Conservation (phyloP, 2,797 vertebrate genomes). For the Myotis myotis region DNA sequence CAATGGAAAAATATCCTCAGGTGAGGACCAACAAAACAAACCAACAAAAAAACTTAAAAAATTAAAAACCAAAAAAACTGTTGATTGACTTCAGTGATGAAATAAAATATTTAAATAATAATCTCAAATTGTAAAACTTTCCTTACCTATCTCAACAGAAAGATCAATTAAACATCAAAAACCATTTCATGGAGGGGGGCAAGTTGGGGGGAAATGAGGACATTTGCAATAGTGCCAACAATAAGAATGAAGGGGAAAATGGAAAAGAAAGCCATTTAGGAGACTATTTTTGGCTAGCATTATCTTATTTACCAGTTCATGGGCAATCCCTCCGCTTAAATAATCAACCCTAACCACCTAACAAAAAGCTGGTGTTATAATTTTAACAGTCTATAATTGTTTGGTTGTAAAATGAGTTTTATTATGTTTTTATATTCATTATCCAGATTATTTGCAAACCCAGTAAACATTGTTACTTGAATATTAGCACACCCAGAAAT, state of each 20-base stretch:
- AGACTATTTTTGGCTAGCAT: background rate
- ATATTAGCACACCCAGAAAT: background rate
- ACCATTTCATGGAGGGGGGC: background rate
- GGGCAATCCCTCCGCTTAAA: background rate
- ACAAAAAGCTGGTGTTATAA: background rate
- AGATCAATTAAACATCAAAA: background rate
- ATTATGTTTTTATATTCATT: background rate
- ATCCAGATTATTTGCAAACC: slow-evolving; percentile 2
- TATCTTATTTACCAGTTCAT: background rate
- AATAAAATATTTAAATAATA: background rate
- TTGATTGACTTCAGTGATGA: background rate
- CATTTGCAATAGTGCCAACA: background rate
- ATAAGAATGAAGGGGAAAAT: background rate
- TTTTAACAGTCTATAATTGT: background rate
- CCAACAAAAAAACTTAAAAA: too few species aligned
- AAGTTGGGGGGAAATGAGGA: background rate
- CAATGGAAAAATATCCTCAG: too few species aligned
- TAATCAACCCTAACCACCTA: background rate
- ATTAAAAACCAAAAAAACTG: background rate
- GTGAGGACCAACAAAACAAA: background rate
- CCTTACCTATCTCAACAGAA: background rate
- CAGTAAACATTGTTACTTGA: background rate
- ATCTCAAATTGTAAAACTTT: background rate
- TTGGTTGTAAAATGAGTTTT: background rate
- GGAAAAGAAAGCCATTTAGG: background rate